Evolutionary conservation across 2,888 invertebrate genomes (phyloP).

Genomic region (Eupithecia exiguata): DNA sequence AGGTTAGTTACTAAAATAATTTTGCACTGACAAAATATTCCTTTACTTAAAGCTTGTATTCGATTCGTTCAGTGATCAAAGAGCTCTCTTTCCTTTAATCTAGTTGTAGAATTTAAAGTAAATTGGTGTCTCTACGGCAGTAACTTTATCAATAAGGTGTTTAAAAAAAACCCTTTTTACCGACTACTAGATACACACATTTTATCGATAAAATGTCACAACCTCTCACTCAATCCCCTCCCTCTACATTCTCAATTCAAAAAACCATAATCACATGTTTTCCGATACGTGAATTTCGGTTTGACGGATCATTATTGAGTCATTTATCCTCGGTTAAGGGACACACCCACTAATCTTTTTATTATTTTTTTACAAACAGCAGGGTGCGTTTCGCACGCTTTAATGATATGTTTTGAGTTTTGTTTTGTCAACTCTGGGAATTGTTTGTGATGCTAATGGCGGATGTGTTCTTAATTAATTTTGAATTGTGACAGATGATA

Average conservation of each 20-base stretch:
- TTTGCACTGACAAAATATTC: background rate
- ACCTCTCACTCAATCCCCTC: constrained; percentile 42
- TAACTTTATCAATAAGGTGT: background rate
- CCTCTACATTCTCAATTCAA: constrained; percentile 58
- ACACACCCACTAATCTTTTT: constrained; percentile 66
- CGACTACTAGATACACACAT: background rate
- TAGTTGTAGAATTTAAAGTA: background rate
- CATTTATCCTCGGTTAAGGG: constrained; percentile 72
- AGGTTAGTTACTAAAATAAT: background rate
- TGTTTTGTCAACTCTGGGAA: constrained; percentile 36
- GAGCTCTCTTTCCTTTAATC: background rate
- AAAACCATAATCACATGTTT: constrained; percentile 76
- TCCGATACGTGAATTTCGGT: constrained; percentile 72
- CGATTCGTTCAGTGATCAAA: background rate
- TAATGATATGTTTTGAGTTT: constrained; percentile 65
- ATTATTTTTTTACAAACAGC: constrained; percentile 41
- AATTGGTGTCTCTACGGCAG: background rate
- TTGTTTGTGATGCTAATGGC: constrained; percentile 36
- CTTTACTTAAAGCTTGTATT: background rate
- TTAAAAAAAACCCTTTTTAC: background rate
- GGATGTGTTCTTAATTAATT: constrained; percentile 39
- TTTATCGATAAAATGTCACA: constrained; percentile 16
- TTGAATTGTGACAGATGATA: constrained; percentile 30
- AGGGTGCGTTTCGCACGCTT: constrained; percentile 60
- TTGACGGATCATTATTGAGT: constrained; percentile 73